Conservation (phyloP, 2,888 invertebrate genomes). For the Papilio gigon region DNA sequence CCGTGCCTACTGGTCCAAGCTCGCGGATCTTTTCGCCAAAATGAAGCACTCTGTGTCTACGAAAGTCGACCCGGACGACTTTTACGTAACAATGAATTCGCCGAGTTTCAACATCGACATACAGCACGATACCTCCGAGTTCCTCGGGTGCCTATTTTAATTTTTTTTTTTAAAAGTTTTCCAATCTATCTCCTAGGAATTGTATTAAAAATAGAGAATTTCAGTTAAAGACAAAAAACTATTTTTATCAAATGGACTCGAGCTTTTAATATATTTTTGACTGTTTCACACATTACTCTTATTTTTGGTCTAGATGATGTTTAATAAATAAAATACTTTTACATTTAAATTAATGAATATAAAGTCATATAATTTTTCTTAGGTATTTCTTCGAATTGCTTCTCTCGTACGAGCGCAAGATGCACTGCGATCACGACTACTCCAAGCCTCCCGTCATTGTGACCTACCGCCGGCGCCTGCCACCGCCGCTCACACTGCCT, state of each 20-base stretch:
- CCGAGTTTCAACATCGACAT: constrained; percentile 89
- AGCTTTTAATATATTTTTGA: too few relatives aligned
- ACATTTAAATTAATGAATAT: neutral
- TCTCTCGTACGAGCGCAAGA: constrained; percentile 84
- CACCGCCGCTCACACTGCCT: neutral
- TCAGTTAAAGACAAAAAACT: too few relatives aligned
- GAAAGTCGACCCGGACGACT: constrained; percentile 87
- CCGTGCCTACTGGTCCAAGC: constrained; percentile 83
- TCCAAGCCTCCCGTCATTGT: neutral
- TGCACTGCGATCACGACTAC: constrained; percentile 67
- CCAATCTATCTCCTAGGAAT: neutral
- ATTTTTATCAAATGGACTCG: too few relatives aligned
- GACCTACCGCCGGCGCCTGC: neutral
- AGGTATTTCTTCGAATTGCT: constrained; percentile 86
- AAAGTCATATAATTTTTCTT: constrained; percentile 46
- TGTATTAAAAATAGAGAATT: neutral
- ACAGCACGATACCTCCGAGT: constrained; percentile 95
- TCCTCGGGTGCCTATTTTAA: constrained; percentile 85
- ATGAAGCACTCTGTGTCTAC: constrained; percentile 86
- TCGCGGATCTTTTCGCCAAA: constrained; percentile 88
- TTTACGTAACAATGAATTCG: constrained; percentile 87
- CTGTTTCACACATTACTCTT: too few relatives aligned
- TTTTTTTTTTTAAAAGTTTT: neutral
- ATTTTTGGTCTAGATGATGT: too few relatives aligned
- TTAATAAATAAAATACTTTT: too few relatives aligned